A percentile compares a stretch with the other conserved stretches of the same genome.
phyloP scores from a whole-genome alignment of 2,797 vertebrate species.

The Paedocypris micromegethes region DNA sequence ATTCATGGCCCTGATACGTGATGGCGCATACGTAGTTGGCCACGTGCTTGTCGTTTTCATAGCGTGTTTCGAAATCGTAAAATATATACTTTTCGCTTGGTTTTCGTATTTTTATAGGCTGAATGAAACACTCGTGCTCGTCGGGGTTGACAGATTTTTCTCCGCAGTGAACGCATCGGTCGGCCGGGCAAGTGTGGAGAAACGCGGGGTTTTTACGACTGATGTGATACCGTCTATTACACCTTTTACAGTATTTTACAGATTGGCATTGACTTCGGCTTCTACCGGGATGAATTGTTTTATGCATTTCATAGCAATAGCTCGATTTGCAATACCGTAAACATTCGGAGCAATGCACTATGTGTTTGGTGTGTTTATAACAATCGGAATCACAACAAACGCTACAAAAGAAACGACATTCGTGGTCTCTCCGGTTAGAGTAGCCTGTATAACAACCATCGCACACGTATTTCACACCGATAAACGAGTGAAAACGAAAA shows the following conservation, averaged over 20 bases:
- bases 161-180: not conserved
- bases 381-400: not conserved
- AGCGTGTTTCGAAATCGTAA: not conserved
- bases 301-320: not conserved
- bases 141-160: not conserved
- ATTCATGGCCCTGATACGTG: fast-evolving
- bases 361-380: not conserved
- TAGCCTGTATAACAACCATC: not conserved
- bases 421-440: not conserved
- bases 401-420: not conserved
- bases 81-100: not conserved
- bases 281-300: not conserved
- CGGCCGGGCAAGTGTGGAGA: not conserved
- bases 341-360: not conserved
- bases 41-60: not conserved
- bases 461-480: not conserved
- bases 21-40: not conserved
- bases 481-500: fast-evolving
- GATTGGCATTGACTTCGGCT: not conserved
- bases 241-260: not conserved
- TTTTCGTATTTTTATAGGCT: not conserved
- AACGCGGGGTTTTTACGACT: not conserved
- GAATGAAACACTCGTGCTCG: not conserved
- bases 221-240: not conserved
- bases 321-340: not conserved